A percentile compares a stretch with the other conserved stretches of the same genome.
Conservation (phyloP, 2,888 invertebrate genomes). For the Tineola bisselliella region DNA sequence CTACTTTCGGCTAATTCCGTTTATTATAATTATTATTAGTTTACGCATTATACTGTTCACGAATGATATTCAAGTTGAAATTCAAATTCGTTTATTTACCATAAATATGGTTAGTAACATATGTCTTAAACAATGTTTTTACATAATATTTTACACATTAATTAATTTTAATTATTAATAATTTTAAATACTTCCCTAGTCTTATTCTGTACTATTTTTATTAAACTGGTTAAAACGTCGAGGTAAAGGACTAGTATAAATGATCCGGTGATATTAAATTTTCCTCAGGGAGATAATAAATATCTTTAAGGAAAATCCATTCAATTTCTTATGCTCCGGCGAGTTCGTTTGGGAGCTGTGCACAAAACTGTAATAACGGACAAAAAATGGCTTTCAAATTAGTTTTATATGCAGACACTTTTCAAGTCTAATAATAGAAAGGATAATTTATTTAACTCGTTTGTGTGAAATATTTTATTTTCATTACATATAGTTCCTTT, state of each 20-base stretch:
- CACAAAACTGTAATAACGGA: not conserved
- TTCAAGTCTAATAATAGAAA: not conserved
- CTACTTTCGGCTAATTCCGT: no score
- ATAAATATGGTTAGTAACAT: no score
- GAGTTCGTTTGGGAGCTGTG: not conserved
- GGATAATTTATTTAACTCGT: no score
- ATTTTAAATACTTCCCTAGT: no score
- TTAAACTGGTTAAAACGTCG: not conserved
- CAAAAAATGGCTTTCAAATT: not conserved
- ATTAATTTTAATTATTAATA: no score
- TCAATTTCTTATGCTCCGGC: not conserved
- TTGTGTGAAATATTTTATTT: no score
- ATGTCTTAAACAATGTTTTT: not conserved
- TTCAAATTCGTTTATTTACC: no score
- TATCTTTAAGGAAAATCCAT: not conserved
- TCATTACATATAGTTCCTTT: no score
- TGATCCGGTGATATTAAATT: not conserved
- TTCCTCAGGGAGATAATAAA: not conserved
- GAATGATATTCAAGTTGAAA: no score
- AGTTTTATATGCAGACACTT: not conserved
- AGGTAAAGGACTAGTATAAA: not conserved
- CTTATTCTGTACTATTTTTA: no score
- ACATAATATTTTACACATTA: not conserved
- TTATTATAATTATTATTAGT: no score
- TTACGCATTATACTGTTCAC: no score